Conservation (phyloP, 2,888 invertebrate species). For the Punctoribates punctum region DNA sequence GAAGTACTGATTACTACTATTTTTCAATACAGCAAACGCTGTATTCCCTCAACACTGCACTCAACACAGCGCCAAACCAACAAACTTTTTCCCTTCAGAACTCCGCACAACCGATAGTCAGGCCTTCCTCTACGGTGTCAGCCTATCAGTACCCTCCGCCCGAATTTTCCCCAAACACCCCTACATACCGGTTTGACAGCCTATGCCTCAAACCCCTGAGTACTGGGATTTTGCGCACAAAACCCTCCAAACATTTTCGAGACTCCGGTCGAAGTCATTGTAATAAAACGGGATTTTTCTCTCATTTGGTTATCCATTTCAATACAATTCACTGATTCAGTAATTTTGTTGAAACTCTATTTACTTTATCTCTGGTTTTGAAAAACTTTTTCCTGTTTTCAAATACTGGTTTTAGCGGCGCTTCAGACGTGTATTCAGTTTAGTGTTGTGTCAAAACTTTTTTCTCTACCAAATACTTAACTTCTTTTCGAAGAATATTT, state of each 20-base stretch:
- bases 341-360: not conserved
- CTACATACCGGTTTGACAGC: slow-evolving; percentile 7
- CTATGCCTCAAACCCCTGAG: not conserved
- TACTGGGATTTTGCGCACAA: not conserved
- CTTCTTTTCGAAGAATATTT: too few relatives aligned
- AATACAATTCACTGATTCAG: not conserved
- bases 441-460: slow-evolving; percentile 5
- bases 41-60: not conserved
- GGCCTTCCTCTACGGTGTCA: not conserved
- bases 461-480: not conserved
- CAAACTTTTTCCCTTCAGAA: not conserved
- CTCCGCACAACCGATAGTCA: not conserved
- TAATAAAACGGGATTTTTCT: not conserved
- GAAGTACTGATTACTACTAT: slow-evolving; percentile 11
- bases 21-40: not conserved
- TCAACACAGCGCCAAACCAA: not conserved
- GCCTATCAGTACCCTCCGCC: not conserved
- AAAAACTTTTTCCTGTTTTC: not conserved
- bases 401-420: slow-evolving; percentile 14
- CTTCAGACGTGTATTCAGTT: not conserved
- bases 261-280: not conserved
- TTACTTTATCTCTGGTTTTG: not conserved
- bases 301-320: not conserved
- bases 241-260: not conserved
- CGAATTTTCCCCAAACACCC: not conserved